These are phyloP conservation scores for Erebia palarica DNA, from an alignment of 2,888 invertebrate genomes.

Conservation along the genomic window DNA sequence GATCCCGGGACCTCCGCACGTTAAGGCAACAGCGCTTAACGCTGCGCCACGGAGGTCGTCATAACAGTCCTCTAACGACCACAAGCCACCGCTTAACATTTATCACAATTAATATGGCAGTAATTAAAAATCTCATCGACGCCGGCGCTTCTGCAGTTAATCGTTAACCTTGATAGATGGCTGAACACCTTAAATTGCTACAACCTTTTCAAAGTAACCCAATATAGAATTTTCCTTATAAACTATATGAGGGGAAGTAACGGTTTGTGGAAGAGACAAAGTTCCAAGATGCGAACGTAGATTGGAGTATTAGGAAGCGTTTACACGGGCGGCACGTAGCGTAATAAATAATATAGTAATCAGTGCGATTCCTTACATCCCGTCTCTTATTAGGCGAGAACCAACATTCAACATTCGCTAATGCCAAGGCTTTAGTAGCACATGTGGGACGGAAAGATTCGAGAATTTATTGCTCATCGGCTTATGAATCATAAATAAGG, in stretches of 20 bases:
- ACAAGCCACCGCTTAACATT: conserved; percentile 13
- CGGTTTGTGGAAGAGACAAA: conserved; percentile 49
- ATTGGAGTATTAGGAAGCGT: conserved; percentile 79
- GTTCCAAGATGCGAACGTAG: conserved; percentile 65
- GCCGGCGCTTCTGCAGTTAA: conserved; percentile 67
- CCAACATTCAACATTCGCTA: conserved; percentile 81
- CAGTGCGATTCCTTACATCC: conserved; percentile 82
- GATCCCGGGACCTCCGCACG: no score
- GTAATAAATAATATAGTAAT: conserved; percentile 83
- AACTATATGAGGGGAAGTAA: conserved; percentile 14
- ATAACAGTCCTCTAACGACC: no score
- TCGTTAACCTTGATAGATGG: conserved; percentile 76
- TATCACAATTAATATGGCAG: conserved; percentile 56
- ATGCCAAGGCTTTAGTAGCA: conserved; percentile 76
- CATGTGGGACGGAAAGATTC: conserved; percentile 81
- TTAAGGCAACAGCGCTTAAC: no score
- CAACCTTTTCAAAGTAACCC: conserved; percentile 58
- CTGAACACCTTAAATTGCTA: conserved; percentile 51
- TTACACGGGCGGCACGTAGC: conserved; percentile 80
- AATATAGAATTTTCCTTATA: conserved; percentile 13
- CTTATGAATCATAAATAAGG: conserved; percentile 82
- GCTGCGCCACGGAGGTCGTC: no score
- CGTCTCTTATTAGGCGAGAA: conserved; percentile 79
- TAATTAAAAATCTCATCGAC: conserved; percentile 76
- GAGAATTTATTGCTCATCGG: conserved; percentile 80